Evolutionary conservation across 2,888 invertebrate species (phyloP), one percentile per base, ranked within the genome.

Genomic region (Cerceris rybyensis): DNA sequence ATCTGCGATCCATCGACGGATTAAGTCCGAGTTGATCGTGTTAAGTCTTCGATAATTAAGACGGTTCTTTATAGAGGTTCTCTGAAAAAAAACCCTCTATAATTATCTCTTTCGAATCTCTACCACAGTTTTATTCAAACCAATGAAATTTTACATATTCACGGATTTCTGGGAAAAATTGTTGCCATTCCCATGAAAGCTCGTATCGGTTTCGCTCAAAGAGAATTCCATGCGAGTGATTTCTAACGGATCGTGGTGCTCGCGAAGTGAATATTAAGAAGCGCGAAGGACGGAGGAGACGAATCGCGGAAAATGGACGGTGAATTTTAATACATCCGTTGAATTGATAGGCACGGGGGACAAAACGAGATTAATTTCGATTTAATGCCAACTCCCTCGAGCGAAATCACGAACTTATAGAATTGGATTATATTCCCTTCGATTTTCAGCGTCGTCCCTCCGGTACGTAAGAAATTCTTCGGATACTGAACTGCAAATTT

Each of bases 351-450:
- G 28, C 9, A n/a, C 14, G 39, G 9, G 42, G 9, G n/a, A 43
- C n/a, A 41, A 41, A 14, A 14, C 65, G 55, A 55, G 39, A 52
- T 75, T 16, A 41, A 75, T 65, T 78, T 52, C 52, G 39, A 52
- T 68, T 52, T 13, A 41, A 60, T 28, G 58, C 43, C 52, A 60
- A 55, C 28, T 43, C 55, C 59, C 57, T 60, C 43, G 11, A 60
- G 9, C n/a, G 28, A 16, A n/a, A 50, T 71, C 68, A 50, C 39
- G 46, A 14, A 9, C 39, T 43, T 39, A 16, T 66, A 72, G 76
- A 79, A 76, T 72, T 75, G 68, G 65, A 66, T 69, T 58, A 39
- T 64, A 28, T 50, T 7, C 50, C 43, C 16, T n/a, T 41, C 49
- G 50, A 9, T 16, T 13, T 52, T 54, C 50, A 9, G 43, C 61